phyloP scores from a whole-genome alignment of 2,797 vertebrate species.

The Catostomus latipinnis region DNA sequence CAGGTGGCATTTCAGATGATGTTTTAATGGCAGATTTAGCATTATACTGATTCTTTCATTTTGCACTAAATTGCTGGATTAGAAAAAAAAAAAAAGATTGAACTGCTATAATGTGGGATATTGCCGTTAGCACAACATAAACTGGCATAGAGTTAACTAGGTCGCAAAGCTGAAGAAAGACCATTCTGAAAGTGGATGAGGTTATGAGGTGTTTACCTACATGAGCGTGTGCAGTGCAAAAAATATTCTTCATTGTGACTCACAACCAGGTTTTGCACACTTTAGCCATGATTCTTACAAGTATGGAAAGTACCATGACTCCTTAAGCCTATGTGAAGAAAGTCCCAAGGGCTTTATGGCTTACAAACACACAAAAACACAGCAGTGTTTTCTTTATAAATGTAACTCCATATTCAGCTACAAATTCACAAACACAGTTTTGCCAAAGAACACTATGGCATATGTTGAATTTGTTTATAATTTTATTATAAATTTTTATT shows the following conservation, averaged over 20 bases:
- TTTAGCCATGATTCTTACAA: constrained; percentile 13
- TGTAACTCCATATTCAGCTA: no score
- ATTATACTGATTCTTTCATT: not conserved
- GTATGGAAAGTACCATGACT: constrained; percentile 22
- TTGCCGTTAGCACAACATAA: constrained; percentile 4
- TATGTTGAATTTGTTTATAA: no score
- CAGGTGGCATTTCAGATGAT: not conserved
- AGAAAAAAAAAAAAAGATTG: constrained; percentile 2
- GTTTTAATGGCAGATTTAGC: not conserved
- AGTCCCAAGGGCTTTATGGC: constrained; percentile 76
- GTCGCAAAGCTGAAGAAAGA: not conserved
- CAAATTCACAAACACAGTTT: no score
- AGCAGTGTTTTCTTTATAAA: no score
- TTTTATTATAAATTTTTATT: no score
- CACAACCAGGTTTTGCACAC: not conserved
- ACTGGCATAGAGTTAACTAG: not conserved
- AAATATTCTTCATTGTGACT: not conserved
- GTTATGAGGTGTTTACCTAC: not conserved
- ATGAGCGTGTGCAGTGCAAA: not conserved
- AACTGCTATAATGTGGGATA: not conserved
- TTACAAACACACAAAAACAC: constrained; percentile 2
- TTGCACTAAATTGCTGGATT: not conserved
- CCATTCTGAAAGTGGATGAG: not conserved
- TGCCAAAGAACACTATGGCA: no score
- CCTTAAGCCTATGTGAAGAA: not conserved